These are phyloP conservation scores for Masticophis lateralis DNA, from an alignment of 2,797 vertebrate genomes.

Conservation along the genomic window DNA sequence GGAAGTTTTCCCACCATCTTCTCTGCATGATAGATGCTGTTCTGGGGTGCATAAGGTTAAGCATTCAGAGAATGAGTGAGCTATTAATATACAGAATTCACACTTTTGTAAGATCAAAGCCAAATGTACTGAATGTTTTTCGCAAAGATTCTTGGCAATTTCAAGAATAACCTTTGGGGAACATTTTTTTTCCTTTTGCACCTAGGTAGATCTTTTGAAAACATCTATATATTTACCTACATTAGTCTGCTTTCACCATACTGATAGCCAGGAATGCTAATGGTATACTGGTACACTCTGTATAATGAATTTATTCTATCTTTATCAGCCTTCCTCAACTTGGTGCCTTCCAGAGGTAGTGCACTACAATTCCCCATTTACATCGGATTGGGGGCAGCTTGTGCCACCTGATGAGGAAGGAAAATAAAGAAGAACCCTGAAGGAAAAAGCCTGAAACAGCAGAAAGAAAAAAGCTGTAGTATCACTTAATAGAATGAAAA, in stretches of 20 bases:
- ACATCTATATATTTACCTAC: neutral
- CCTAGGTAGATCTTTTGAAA: neutral
- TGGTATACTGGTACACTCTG: neutral
- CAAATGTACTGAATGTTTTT: neutral
- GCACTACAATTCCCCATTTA: too few species aligned
- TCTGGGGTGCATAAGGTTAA: neutral
- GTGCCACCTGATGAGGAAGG: neutral
- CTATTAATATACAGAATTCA: neutral
- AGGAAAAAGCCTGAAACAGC: neutral
- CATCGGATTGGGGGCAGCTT: neutral
- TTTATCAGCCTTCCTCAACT: neutral
- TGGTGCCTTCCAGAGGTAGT: neutral
- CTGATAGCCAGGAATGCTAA: neutral
- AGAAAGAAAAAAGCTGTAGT: neutral
- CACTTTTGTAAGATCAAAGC: fast-evolving
- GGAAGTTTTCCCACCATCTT: neutral
- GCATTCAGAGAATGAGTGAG: neutral
- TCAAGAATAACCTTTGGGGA: neutral
- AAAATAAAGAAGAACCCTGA: neutral
- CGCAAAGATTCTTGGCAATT: neutral
- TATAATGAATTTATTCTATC: neutral
- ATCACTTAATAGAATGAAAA: too few species aligned
- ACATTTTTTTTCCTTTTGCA: neutral
- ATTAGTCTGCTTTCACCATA: neutral
- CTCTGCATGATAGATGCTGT: neutral